Percentiles rank a stretch among this genome's conserved stretches.
phyloP scores from a whole-genome alignment of 2,113 vertebrate genomes.

The Phrynocephalus versicolor region DNA sequence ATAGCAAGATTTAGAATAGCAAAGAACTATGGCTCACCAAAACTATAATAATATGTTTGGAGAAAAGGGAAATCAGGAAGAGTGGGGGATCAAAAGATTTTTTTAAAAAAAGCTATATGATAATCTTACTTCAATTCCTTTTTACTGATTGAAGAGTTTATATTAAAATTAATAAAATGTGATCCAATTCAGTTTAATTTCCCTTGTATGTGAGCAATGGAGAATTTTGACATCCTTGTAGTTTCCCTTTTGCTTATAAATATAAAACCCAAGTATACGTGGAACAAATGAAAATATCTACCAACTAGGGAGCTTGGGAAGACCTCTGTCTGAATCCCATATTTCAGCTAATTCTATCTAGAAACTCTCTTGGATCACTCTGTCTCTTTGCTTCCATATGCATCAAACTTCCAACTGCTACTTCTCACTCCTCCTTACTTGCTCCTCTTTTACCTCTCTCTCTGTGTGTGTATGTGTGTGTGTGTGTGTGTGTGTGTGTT shows the following conservation, averaged over 20 bases:
- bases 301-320: background rate
- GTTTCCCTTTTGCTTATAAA: background rate
- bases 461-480: no score
- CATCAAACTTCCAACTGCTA: no score
- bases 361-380: background rate
- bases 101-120: background rate
- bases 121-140: background rate
- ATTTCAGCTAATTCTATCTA: background rate
- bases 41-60: background rate
- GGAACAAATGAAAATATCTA: background rate
- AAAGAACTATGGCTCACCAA: background rate
- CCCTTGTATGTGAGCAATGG: background rate
- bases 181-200: background rate
- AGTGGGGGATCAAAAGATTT: background rate
- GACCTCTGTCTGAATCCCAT: background rate
- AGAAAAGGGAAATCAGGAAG: background rate
- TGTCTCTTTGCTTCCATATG: background rate
- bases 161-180: background rate
- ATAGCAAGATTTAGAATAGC: background rate
- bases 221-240: background rate
- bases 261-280: background rate
- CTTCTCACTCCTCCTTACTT: no score
- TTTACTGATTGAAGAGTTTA: no score
- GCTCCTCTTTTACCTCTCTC: no score
- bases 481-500: no score